Evolutionary conservation across 2,888 invertebrate species (phyloP), one percentile per base, ranked within the genome.

Genomic region (Caenorhabditis doughertyi): DNA sequence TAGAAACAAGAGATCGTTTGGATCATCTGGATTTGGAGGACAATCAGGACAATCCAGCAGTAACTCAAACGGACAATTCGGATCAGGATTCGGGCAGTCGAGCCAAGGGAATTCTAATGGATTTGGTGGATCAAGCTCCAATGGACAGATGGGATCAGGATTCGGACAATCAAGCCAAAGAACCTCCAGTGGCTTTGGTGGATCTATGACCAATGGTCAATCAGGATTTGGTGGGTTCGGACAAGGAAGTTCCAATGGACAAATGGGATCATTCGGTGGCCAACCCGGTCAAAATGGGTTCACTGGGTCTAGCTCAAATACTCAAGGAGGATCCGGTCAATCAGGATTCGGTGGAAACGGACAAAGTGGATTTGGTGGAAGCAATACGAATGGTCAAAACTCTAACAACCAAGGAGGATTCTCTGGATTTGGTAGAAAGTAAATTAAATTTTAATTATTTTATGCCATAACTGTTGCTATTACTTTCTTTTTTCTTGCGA

Each of bases 321-420:
- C 4, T 23, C 58, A 58, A 16, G 39, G 58, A 58, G 21, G 35
- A 56, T 56, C 55, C 32, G 55, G 58, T 27, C 58, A 58, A 39
- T 21, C 29, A 47, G 39, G 58, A 60, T 39, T 60, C 13, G 42
- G 42, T 47, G 64, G 64, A 47, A 44, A 62, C 18, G 29, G 55
- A 32, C 56, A 58, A 23, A 56, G 11, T 11, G 35, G 56, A 35
- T 58, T 39, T 21, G 25, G 35, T 35, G 39, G 42, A 42, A 32
- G 23, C 21, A 53, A 13, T 16, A 27, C 16, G 5, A 55, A 55
- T 32, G 55, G 55, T n/a, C 44, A 47, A 29, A 42, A 29, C n/a
- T 62, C 62, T 5, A 64, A 29, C 29, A 64, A 25, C 23, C 55
- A 51, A 8, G 7, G 18, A 5, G 60, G 60, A 44, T 42, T 42